Base-by-base conservation (phyloP, 2,888 invertebrate genomes). In the Callyntrura sp. region DNA sequence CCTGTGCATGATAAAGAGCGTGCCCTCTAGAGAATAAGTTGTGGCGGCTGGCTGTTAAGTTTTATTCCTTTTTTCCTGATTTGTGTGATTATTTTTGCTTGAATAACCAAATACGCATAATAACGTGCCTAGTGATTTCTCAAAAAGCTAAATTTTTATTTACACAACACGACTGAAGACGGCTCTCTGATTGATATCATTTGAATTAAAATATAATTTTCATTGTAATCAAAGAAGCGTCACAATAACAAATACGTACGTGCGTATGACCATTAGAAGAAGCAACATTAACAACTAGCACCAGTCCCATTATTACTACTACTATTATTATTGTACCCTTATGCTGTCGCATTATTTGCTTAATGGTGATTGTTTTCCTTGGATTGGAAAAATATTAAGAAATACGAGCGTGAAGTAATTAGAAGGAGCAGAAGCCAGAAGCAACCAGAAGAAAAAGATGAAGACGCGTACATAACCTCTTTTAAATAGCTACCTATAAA, bases 391-490 rank as follows among this genome's bases (percentile, higher is more conserved):
- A 85, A 55, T 57, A 57, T 85, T 62, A 82, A 62, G 82, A 85
- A 85, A 85, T 85, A 85, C 73, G 84, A 85, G 84, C 84, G 84
- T 85, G 84, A 85, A 85, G 70, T 85, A 85, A 85, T 85, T 85
- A 85, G 43, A 85, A 85, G 25, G 73, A 85, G 70, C 84, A 68
- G 78, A 28, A n/a, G n/a, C n/a, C n/a, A n/a, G 25, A 23, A 73
- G 73, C 73, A 73, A 73, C 28, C 78, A 55, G 55, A 79, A 79
- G 55, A 57, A 79, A 6, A 35, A 35, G 35, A 35, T 35, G 35
- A 35, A 35, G 35, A 35, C 35, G 57, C 55, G 6, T 20, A 17
- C 11, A 51, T n/a, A 51, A 35, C 2, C 4, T 79, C 28, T 79
- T 55, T 35, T 79, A 4, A 9, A 55, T 11, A 17, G 35, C 35